These are phyloP conservation scores for Hemiprocne comata DNA, from an alignment of 2,113 vertebrate species.

Conservation along the genomic window DNA sequence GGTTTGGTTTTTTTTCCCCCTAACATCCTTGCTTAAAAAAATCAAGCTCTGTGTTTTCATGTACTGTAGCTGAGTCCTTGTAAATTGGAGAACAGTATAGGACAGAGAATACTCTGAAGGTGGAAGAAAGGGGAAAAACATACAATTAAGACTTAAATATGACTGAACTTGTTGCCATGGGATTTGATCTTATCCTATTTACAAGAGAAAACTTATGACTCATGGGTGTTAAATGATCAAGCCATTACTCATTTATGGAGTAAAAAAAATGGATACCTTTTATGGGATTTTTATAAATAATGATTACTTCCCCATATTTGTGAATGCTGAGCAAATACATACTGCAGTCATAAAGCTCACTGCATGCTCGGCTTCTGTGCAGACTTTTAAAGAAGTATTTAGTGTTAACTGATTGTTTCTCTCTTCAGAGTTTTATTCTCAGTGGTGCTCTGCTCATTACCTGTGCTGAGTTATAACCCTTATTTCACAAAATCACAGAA, in stretches of 20 bases:
- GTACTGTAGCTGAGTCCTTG: background rate
- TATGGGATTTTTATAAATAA: constrained; percentile 69
- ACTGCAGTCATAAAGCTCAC: background rate
- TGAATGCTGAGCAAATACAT: constrained; percentile 31
- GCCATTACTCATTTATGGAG: constrained; percentile 62
- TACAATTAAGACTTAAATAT: constrained; percentile 45
- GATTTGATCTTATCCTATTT: constrained; percentile 69
- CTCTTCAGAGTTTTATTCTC: background rate
- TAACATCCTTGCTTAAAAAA: background rate
- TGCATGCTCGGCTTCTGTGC: background rate
- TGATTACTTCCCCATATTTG: constrained; percentile 24
- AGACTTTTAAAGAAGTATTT: background rate
- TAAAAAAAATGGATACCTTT: constrained; percentile 61
- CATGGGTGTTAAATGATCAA: constrained; percentile 67
- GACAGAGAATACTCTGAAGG: background rate
- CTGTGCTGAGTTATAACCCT: background rate
- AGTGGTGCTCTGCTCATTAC: background rate
- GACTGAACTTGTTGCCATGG: constrained; percentile 48
- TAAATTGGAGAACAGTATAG: background rate
- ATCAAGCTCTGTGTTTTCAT: background rate
- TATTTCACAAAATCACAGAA: background rate
- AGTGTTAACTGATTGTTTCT: constrained; percentile 3
- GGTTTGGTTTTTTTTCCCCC: fast-evolving
- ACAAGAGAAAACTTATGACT: constrained; percentile 71
- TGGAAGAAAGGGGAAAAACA: constrained; percentile 8